Evolutionary conservation across 37 sponge, comb jelly and placozoan species (phyloP), one percentile per base, ranked within the genome.

Genomic region (Axinella damicornis): DNA sequence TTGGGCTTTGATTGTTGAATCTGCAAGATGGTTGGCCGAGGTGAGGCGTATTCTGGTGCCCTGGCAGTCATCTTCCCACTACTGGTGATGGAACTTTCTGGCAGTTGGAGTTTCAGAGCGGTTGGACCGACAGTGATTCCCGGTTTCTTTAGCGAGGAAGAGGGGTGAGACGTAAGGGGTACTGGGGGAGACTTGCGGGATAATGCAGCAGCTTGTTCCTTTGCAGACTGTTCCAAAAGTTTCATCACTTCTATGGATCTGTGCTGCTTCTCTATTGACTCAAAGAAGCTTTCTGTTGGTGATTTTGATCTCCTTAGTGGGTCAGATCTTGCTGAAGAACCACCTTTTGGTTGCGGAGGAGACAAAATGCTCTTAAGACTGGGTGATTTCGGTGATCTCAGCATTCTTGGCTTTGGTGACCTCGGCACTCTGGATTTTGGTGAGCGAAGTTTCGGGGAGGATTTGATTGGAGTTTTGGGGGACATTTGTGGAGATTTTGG

Each of bases 221-320:
- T 27, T 19, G 69, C 28, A 31, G 69, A 27, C 69, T 19, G 34
- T 12, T 67, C 69, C 31, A 67, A 32, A 18, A 67, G 69, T 19
- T 67, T 25, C 34, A 67, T 5, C 5, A 67, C 69, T 32, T 67
- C 69, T 2, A 25, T 12, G 9, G 69, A 67, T 31, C 28, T 67
- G 5, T 33, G 31, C 34, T 67, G 31, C 34, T 67, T 67, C 34
- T 67, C 34, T 35, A 67, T 67, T 2, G 28, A 27, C 34, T 67
- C 69, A 67, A 67, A 67, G 69, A 67, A 67, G 12, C 69, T 67
- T 31, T 67, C 69, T 33, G 69, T 67, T 4, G 69, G 69, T 12
- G 69, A 67, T 32, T 67, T 67, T 67, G 31, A 27, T 33, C 69
- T 25, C 19, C 35, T 27, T 35, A 46, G 46, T 4, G 46, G 46